These are phyloP conservation scores for Eulithis prunata DNA, from an alignment of 2,888 invertebrate species.

Conservation along the genomic window DNA sequence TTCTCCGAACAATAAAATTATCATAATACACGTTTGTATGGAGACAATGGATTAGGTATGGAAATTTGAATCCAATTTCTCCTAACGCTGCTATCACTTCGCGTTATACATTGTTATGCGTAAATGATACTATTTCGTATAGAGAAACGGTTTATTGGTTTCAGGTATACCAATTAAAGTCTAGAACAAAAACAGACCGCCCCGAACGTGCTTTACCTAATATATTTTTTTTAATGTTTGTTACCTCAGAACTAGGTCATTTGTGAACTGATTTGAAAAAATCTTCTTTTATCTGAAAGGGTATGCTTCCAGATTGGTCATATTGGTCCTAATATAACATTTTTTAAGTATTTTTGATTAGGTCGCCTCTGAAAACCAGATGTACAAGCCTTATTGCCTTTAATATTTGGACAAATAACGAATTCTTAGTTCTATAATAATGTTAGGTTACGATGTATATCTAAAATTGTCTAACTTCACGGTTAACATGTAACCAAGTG, in stretches of 20 bases:
- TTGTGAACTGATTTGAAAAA: too few species aligned
- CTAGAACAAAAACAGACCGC: neutral
- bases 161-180: neutral
- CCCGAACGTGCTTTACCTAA: too few species aligned
- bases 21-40: neutral
- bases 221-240: too few species aligned
- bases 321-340: neutral
- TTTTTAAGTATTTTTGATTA: constrained; percentile 1
- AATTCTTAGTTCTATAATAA: constrained; percentile 32
- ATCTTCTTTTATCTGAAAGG: too few species aligned
- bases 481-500: constrained; percentile 5
- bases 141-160: neutral
- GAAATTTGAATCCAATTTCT: constrained; percentile 13
- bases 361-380: constrained; percentile 24
- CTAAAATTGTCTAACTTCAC: constrained; percentile 37
- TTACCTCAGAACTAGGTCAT: too few species aligned
- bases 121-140: neutral
- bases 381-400: constrained; percentile 13
- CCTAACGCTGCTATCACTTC: constrained; percentile 2
- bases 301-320: too few species aligned
- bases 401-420: constrained; percentile 28
- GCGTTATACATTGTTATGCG: neutral
- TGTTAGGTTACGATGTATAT: constrained; percentile 40
- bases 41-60: constrained; percentile 14
- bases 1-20: neutral